These are phyloP conservation scores for Tupaia chinensis DNA, from an alignment of 2,113 vertebrate species.

Conservation along the genomic window DNA sequence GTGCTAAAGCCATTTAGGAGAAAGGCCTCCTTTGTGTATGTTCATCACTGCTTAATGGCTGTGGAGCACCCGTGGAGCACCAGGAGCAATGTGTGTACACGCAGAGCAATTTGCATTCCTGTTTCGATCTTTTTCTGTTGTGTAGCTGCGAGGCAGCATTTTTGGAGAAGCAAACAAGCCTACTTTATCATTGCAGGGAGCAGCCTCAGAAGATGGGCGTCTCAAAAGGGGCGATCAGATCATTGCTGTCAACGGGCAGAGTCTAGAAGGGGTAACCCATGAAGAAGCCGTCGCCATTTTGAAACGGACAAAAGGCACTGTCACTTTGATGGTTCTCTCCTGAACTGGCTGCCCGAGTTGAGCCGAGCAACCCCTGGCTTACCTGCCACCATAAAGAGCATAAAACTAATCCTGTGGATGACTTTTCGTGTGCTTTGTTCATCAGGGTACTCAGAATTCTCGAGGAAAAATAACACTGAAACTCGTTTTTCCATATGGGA, in stretches of 20 bases:
- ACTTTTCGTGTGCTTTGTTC: slow-evolving; percentile 35
- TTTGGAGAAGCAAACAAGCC: not conserved
- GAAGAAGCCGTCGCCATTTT: slow-evolving; percentile 97
- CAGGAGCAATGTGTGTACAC: not conserved
- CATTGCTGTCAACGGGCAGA: slow-evolving; percentile 97
- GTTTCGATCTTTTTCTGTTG: not conserved
- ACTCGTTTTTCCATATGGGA: slow-evolving; percentile 65
- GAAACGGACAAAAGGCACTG: slow-evolving; percentile 96
- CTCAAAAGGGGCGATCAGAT: slow-evolving; percentile 98
- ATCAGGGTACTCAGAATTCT: not conserved
- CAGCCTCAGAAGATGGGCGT: slow-evolving; percentile 96
- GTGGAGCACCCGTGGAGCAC: not conserved
- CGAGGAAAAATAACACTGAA: slow-evolving; percentile 50
- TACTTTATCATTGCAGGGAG: slow-evolving; percentile 90
- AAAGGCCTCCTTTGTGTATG: slow-evolving; percentile 44
- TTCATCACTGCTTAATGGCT: slow-evolving; percentile 13
- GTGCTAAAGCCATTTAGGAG: slow-evolving; percentile 18
- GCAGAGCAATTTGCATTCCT: slow-evolving; percentile 38
- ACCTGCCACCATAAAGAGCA: slow-evolving; percentile 46
- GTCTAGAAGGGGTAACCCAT: slow-evolving; percentile 96
- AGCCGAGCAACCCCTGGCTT: not conserved
- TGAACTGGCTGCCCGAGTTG: slow-evolving; percentile 81
- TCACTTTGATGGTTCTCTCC: slow-evolving; percentile 95
- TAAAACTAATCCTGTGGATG: slow-evolving; percentile 15
- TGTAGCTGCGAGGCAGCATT: not conserved